phyloP scores from a whole-genome alignment of 1,140 invertebrate genomes.

The Triops cancriformis region DNA sequence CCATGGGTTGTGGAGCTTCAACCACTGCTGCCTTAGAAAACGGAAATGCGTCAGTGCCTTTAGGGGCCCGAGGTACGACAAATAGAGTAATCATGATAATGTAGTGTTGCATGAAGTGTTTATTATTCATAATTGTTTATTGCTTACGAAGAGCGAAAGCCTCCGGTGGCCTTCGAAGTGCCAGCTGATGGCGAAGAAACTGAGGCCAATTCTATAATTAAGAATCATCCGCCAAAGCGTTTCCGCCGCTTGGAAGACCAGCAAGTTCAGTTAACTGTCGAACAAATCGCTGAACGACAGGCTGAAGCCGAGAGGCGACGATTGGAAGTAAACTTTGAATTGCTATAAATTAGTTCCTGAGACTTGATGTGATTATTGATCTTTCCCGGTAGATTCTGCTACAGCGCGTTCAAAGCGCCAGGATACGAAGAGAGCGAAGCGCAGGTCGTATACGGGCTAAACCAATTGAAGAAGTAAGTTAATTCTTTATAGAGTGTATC shows the following conservation, averaged over 20 bases:
- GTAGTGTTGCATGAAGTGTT: neutral
- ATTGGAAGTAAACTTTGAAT: conserved; percentile 11
- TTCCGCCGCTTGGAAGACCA: conserved; percentile 25
- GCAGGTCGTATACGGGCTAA: conserved; percentile 2
- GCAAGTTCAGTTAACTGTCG: conserved; percentile 19
- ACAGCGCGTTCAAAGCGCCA: conserved; percentile 25
- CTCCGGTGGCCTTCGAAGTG: conserved; percentile 26
- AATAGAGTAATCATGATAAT: neutral
- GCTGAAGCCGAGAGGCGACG: conserved; percentile 24
- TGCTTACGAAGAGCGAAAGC: conserved; percentile 19
- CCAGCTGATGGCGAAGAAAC: neutral
- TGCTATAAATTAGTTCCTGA: neutral
- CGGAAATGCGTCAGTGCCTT: neutral
- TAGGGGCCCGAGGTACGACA: neutral
- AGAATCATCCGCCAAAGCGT: conserved; percentile 24
- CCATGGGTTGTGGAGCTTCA: neutral
- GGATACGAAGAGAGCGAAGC: conserved; percentile 20
- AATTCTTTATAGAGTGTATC: neutral
- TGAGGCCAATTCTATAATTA: conserved; percentile 23
- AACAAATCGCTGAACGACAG: conserved; percentile 21
- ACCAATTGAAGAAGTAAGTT: conserved; percentile 8
- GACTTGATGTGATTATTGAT: neutral
- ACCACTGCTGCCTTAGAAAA: neutral
- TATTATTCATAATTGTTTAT: neutral
- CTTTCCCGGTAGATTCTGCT: conserved; percentile 7